phyloP scores from a whole-genome alignment of 2,113 vertebrate species.

The Arizona elegans region DNA sequence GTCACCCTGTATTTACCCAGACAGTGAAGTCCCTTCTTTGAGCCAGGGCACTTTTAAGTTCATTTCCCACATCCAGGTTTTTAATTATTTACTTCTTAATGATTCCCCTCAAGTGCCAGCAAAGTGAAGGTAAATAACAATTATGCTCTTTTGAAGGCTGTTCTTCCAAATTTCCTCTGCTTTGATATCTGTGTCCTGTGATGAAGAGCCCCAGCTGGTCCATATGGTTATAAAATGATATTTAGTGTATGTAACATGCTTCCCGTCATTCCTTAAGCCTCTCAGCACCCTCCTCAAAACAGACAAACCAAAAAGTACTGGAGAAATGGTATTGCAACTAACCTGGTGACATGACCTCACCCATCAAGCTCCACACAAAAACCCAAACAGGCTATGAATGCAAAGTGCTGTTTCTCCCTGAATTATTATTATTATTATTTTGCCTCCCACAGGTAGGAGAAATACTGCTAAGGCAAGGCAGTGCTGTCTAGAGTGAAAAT shows the following conservation, averaged over 20 bases:
- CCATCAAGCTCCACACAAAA: background rate
- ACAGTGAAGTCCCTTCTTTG: background rate
- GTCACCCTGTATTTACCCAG: background rate
- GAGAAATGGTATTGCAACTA: background rate
- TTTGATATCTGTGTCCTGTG: conserved; percentile 1
- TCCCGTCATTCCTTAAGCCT: background rate
- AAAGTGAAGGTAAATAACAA: background rate
- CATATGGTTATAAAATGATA: background rate
- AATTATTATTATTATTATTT: no score
- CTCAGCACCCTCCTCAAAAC: background rate
- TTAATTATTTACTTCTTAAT: conserved; percentile 23
- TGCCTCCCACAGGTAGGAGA: background rate
- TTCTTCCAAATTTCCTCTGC: background rate
- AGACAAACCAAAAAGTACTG: background rate
- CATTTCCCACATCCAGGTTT: background rate
- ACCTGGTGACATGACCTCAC: background rate
- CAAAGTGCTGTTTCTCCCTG: background rate
- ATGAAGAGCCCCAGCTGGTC: background rate
- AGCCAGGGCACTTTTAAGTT: background rate
- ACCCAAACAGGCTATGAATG: background rate
- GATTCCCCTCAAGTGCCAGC: background rate
- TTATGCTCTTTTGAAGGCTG: background rate
- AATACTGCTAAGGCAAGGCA: background rate
- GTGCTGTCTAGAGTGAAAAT: background rate
- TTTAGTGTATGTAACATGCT: background rate